Evolutionary conservation across 2,113 vertebrate genomes (phyloP), one percentile per base, ranked within the genome.

Genomic region (Saguinus imperator): DNA sequence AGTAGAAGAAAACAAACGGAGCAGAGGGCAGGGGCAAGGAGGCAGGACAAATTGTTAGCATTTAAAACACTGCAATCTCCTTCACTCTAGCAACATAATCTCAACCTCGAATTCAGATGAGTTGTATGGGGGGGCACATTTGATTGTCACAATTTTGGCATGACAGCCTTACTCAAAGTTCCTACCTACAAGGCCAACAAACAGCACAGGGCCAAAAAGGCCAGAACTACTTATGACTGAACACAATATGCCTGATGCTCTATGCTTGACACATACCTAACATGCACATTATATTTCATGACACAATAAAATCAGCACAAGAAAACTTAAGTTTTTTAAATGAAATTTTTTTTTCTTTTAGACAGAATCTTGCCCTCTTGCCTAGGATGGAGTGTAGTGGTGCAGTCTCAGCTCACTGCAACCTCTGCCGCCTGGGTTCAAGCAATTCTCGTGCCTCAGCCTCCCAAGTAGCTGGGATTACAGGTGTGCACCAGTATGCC

Each of bases 281-380:
- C 32, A 35, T 64, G 35, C 66, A 95, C 18, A 94, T 66, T 91
- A 48, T 20, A 55, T 35, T 64, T 58, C 86, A 64, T 80, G 84
- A 92, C 83, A 91, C 75, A 77, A 77, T 87, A 87, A 57, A 90
- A 95, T 64, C 18, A 85, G n/a, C 91, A 95, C 8, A 95, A 27
- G 35, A 89, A 95, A 90, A 73, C 25, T 75, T 35, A 75, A 35
- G 17, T 12, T 94, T 82, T 82, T 77, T 32, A 64, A 61, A 61
- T 29, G 12, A 64, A 64, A 27, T 6, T 64, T 29, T 61, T 27
- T 61, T 61, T 27, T 58, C 25, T 61, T 61, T 61, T 61, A 64
- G 14, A 35, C 32, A 35, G 16, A n/a, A 35, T 68, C 66, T 68
- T 17, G 7, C 66, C 35, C 32, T n/a, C 32, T 68, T 35, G 32